Percentiles rank a stretch among this genome's conserved stretches.
These are phyloP conservation scores for Chrosomus eos DNA, from an alignment of 2,797 vertebrate species.

Conservation along the genomic window DNA sequence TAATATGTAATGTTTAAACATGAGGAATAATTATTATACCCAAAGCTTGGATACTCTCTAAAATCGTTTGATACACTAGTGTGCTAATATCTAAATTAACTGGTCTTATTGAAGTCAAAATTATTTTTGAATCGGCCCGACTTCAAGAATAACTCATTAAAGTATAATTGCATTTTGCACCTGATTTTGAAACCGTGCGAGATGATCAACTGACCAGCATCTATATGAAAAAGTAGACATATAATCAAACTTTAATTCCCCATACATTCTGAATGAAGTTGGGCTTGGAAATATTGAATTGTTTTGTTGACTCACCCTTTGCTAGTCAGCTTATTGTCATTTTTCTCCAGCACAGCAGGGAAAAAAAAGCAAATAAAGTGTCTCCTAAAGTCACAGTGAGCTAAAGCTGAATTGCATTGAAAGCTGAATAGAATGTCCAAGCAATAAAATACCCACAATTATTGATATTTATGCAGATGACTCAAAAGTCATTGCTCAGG, in stretches of 20 bases:
- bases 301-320: constrained; percentile 4
- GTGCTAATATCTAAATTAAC: not conserved
- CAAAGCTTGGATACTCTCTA: constrained; percentile 4
- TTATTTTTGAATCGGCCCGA: not conserved
- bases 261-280: not conserved
- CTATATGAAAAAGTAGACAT: not conserved
- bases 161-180: not conserved
- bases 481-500: not conserved
- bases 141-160: not conserved
- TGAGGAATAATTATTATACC: constrained; percentile 1
- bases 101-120: not conserved
- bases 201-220: not conserved
- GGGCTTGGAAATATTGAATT: constrained; percentile 1
- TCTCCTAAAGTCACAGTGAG: constrained; percentile 1
- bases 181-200: not conserved
- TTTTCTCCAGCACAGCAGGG: not conserved
- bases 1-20: constrained; percentile 6
- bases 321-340: constrained; percentile 9
- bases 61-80: not conserved
- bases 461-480: not conserved
- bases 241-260: constrained; percentile 27
- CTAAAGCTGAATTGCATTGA: not conserved
- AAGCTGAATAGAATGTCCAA: not conserved
- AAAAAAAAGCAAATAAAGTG: not conserved
- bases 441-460: not conserved